phyloP scores from a whole-genome alignment of 2,797 vertebrate genomes.

The Lemur catta region DNA sequence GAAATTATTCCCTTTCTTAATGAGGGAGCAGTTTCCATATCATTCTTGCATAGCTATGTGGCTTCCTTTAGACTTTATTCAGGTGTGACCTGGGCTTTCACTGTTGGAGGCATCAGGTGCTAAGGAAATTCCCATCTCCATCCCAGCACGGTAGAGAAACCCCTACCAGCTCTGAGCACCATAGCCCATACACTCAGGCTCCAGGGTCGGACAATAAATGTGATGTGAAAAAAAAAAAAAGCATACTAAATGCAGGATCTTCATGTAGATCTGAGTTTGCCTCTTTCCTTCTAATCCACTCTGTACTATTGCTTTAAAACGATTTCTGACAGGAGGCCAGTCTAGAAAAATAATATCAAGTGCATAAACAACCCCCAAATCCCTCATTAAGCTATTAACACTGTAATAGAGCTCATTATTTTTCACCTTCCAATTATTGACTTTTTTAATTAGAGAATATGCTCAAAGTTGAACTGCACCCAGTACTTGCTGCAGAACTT shows the following conservation, averaged over 20 bases:
- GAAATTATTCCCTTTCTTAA: neutral
- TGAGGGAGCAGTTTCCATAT: neutral
- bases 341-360: slow-evolving; percentile 40
- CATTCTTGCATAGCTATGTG: neutral
- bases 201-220: neutral
- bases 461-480: slow-evolving; percentile 61
- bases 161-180: neutral
- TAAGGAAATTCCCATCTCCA: neutral
- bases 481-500: slow-evolving; percentile 72
- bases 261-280: neutral
- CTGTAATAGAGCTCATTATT: slow-evolving; percentile 43
- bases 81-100: neutral
- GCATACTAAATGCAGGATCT: neutral
- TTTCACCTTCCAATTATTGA: slow-evolving; percentile 64
- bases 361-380: slow-evolving; percentile 33
- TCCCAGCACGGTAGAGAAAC: neutral
- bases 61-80: neutral
- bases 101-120: neutral
- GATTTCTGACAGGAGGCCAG: slow-evolving; percentile 23
- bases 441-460: slow-evolving; percentile 72
- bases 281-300: slow-evolving; percentile 5
- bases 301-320: slow-evolving; percentile 33
- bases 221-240: neutral
- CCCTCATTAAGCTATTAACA: slow-evolving; percentile 57
- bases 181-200: neutral